Evolutionary conservation across 2,888 invertebrate species (phyloP).

Genomic region (Sinohyriopsis cumingii): DNA sequence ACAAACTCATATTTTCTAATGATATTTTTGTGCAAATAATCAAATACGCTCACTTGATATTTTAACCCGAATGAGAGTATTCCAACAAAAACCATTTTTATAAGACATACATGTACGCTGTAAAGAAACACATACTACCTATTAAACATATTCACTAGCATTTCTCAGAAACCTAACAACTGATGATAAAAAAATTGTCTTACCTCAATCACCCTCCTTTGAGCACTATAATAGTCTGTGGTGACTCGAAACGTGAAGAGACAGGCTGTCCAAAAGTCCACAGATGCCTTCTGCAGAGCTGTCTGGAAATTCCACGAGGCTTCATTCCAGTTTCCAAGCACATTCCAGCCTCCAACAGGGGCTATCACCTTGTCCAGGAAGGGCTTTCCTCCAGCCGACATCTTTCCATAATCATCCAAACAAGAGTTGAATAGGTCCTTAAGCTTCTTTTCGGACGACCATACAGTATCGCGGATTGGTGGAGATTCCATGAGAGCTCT

Average conservation of each 20-base stretch:
- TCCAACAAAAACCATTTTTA: too few species aligned
- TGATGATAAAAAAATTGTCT: background rate
- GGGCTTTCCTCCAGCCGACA: conserved; percentile 44
- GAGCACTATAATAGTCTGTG: conserved; percentile 44
- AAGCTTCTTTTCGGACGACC: conserved; percentile 75
- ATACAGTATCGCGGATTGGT: conserved; percentile 34
- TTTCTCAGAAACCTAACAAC: too few species aligned
- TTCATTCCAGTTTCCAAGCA: conserved; percentile 37
- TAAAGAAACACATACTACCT: too few species aligned
- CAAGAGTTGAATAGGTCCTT: conserved; percentile 78
- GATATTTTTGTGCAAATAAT: too few species aligned
- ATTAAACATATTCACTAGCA: too few species aligned
- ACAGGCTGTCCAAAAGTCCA: conserved; percentile 60
- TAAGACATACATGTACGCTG: too few species aligned
- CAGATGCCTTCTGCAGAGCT: conserved; percentile 46
- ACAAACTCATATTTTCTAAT: too few species aligned
- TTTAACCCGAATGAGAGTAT: too few species aligned
- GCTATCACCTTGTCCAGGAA: conserved; percentile 48
- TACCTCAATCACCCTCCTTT: conserved; percentile 49
- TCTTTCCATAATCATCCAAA: conserved; percentile 66
- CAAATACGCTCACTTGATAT: too few species aligned
- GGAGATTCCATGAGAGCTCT: conserved; percentile 42
- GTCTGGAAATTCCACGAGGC: conserved; percentile 37
- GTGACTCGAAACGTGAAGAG: conserved; percentile 51
- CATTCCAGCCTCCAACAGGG: conserved; percentile 58